Conservation (phyloP, 2,113 vertebrate genomes). For the Chamaea fasciata region DNA sequence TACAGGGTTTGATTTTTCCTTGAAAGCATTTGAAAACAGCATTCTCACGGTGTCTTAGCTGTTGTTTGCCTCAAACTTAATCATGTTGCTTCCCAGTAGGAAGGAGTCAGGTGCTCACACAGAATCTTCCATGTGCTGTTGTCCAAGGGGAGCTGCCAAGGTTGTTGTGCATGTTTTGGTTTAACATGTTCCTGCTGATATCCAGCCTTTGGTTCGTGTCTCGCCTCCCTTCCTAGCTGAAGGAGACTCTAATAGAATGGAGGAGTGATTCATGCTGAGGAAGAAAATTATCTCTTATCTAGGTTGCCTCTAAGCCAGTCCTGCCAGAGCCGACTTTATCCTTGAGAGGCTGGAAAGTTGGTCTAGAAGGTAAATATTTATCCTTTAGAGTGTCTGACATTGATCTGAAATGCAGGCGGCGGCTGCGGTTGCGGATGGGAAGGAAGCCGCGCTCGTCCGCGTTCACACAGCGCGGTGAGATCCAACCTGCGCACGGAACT, state of each 20-base stretch:
- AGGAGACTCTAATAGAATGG: background rate
- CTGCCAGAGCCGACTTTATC: conserved; percentile 10
- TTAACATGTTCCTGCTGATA: background rate
- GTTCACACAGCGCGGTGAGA: background rate
- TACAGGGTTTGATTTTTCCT: conserved; percentile 43
- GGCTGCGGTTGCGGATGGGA: background rate
- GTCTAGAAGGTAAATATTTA: conserved; percentile 48
- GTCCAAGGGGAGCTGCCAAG: background rate
- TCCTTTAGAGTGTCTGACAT: conserved; percentile 16
- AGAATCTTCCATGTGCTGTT: background rate
- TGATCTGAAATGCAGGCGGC: background rate
- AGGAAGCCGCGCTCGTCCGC: background rate
- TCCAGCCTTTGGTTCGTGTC: background rate
- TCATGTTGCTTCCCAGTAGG: background rate
- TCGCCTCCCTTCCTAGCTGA: background rate
- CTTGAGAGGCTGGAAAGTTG: conserved; percentile 37
- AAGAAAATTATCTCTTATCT: conserved; percentile 41
- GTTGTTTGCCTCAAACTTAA: background rate
- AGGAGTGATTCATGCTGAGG: conserved; percentile 10
- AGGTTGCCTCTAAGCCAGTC: conserved; percentile 13
- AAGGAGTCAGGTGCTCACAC: background rate
- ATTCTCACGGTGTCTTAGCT: background rate
- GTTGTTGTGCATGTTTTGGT: background rate
- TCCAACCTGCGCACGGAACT: background rate
- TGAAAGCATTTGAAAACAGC: background rate